These are phyloP conservation scores for Poeciliopsis presidionis DNA, from an alignment of 2,797 vertebrate species.

Conservation along the genomic window DNA sequence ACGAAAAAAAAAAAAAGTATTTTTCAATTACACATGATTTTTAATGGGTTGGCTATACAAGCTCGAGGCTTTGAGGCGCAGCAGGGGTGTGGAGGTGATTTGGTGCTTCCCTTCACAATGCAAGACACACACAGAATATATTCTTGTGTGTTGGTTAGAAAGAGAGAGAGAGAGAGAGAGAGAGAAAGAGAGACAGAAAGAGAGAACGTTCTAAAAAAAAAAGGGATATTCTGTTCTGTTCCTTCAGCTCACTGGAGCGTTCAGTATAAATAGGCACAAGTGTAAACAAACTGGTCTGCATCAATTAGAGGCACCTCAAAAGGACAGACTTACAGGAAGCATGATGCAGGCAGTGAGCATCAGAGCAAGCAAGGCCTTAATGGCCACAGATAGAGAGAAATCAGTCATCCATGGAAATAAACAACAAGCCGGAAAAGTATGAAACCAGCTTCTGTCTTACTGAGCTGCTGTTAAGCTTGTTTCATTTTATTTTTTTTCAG, in stretches of 20 bases:
- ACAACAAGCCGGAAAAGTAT: slow-evolving; percentile 47
- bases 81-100: slow-evolving; percentile 34
- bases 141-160: slow-evolving; percentile 14
- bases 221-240: slow-evolving; percentile 40
- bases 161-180: neutral
- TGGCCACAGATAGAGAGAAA: slow-evolving; percentile 44
- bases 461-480: slow-evolving; percentile 22
- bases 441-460: slow-evolving; percentile 14
- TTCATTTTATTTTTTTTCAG: slow-evolving; percentile 13
- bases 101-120: slow-evolving; percentile 28
- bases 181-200: neutral
- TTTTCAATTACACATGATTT: slow-evolving; percentile 61
- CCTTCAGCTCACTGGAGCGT: slow-evolving; percentile 51
- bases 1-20: slow-evolving; percentile 47
- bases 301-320: slow-evolving; percentile 60
- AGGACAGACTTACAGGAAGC: slow-evolving; percentile 38
- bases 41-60: slow-evolving; percentile 48
- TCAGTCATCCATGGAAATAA: slow-evolving; percentile 41
- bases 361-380: slow-evolving; percentile 51
- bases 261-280: slow-evolving; percentile 56
- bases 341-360: slow-evolving; percentile 42
- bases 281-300: slow-evolving; percentile 54
- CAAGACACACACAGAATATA: neutral
- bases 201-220: slow-evolving; percentile 21
- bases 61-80: slow-evolving; percentile 37